These are phyloP conservation scores for Eolophus roseicapilla DNA, from an alignment of 2,113 vertebrate species.

Conservation along the genomic window DNA sequence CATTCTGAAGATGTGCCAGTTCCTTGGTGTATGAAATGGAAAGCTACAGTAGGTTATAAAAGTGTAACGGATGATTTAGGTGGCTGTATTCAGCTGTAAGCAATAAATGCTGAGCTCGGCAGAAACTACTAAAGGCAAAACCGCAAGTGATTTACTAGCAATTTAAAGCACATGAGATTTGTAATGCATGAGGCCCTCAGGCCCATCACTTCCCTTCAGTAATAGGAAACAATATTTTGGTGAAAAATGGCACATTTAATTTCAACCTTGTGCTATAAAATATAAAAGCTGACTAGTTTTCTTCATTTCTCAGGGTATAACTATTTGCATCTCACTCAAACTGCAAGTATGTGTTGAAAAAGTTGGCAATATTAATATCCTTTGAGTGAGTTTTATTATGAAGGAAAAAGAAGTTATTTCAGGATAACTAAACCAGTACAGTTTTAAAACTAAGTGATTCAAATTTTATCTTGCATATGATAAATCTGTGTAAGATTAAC, in stretches of 20 bases:
- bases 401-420: background rate
- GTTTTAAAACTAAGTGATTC: background rate
- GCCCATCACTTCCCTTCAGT: constrained; percentile 73
- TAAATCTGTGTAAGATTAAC: background rate
- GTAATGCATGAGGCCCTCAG: constrained; percentile 79
- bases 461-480: background rate
- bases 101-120: constrained; percentile 81
- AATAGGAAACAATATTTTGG: constrained; percentile 79
- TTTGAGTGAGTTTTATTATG: background rate
- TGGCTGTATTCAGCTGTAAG: constrained; percentile 76
- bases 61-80: constrained; percentile 79
- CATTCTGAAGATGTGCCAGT: constrained; percentile 63
- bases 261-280: constrained; percentile 72
- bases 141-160: constrained; percentile 80
- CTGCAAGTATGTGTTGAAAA: background rate
- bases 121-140: constrained; percentile 78
- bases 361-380: background rate
- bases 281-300: constrained; percentile 54
- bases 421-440: background rate
- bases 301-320: constrained; percentile 3
- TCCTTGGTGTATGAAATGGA: constrained; percentile 68
- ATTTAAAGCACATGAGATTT: constrained; percentile 80
- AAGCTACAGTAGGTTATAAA: constrained; percentile 77
- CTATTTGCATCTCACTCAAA: constrained; percentile 47
- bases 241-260: constrained; percentile 78